phyloP scores from a whole-genome alignment of 1,140 invertebrate species.

The Drosophila triauraria region DNA sequence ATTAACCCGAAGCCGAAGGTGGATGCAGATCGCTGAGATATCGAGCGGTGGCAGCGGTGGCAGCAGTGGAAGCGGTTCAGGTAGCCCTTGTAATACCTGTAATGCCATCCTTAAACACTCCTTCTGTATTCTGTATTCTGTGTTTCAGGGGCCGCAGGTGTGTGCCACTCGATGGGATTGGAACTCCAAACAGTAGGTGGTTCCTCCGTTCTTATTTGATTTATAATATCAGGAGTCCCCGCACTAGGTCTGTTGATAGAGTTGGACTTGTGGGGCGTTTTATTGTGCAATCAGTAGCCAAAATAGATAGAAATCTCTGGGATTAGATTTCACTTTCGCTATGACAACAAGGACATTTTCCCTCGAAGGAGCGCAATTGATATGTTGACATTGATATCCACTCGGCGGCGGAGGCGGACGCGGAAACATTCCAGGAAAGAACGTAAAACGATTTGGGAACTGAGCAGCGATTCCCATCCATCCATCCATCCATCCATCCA shows the following conservation, averaged over 20 bases:
- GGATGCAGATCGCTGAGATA: slow-evolving; percentile 42
- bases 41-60: not conserved
- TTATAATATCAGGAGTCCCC: slow-evolving; percentile 52
- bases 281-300: slow-evolving; percentile 81
- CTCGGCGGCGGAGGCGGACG: not conserved
- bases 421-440: slow-evolving; percentile 22
- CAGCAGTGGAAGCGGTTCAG: slow-evolving; percentile 14
- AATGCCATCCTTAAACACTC: slow-evolving; percentile 4
- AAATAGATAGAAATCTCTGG: slow-evolving; percentile 44
- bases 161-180: not conserved
- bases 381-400: slow-evolving; percentile 74
- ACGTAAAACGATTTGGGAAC: slow-evolving; percentile 31
- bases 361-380: slow-evolving; percentile 55
- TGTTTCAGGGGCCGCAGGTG: slow-evolving; percentile 30
- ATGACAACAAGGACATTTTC: slow-evolving; percentile 49
- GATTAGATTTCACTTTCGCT: slow-evolving; percentile 68
- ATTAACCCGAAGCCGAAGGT: slow-evolving; percentile 58
- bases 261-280: slow-evolving; percentile 58
- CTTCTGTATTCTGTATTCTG: not conserved
- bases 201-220: slow-evolving; percentile 50
- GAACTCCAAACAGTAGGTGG: slow-evolving; percentile 55
- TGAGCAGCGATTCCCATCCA: slow-evolving; percentile 41
- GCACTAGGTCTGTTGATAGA: slow-evolving; percentile 2
- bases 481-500: slow-evolving; percentile 4
- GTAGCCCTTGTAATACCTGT: slow-evolving; percentile 36